These are phyloP conservation scores for Triplophysa yarkandensis DNA, from an alignment of 2,797 vertebrate species.

Conservation along the genomic window DNA sequence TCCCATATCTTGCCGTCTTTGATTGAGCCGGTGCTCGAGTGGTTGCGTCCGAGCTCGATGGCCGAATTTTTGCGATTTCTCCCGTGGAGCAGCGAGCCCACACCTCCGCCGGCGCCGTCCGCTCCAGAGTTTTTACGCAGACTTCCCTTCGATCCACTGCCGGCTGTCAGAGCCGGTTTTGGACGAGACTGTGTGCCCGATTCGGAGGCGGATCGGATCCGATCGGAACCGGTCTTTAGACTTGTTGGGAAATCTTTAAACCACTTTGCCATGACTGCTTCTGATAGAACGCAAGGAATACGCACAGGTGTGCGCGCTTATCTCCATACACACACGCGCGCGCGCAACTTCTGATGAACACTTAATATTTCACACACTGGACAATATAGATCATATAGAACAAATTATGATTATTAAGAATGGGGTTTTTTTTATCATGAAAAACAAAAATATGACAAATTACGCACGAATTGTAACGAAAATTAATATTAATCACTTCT, in stretches of 20 bases:
- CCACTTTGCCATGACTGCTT: slow-evolving; percentile 90
- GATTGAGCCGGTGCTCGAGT: slow-evolving; percentile 61
- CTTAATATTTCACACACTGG: not conserved
- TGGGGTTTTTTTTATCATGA: not conserved
- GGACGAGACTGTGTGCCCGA: slow-evolving; percentile 74
- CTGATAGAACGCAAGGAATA: slow-evolving; percentile 26
- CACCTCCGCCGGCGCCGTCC: slow-evolving; percentile 53
- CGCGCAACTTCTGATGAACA: slow-evolving; percentile 24
- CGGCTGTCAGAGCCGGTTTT: slow-evolving; percentile 71
- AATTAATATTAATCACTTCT: not conserved
- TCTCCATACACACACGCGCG: slow-evolving; percentile 58
- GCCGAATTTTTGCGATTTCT: slow-evolving; percentile 90
- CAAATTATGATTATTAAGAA: not conserved
- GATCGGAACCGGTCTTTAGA: slow-evolving; percentile 87
- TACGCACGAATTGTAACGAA: not conserved
- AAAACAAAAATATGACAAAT: not conserved
- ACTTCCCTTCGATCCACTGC: slow-evolving; percentile 73
- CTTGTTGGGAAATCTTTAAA: slow-evolving; percentile 95
- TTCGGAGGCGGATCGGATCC: slow-evolving; percentile 80
- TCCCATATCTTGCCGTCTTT: slow-evolving; percentile 79
- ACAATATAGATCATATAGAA: not conserved
- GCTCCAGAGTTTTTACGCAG: slow-evolving; percentile 75
- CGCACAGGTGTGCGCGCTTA: slow-evolving; percentile 18
- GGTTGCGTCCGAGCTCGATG: slow-evolving; percentile 73
- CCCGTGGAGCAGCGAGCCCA: slow-evolving; percentile 70